phyloP scores from a whole-genome alignment of 2,113 vertebrate species.

The Nicator chloris region DNA sequence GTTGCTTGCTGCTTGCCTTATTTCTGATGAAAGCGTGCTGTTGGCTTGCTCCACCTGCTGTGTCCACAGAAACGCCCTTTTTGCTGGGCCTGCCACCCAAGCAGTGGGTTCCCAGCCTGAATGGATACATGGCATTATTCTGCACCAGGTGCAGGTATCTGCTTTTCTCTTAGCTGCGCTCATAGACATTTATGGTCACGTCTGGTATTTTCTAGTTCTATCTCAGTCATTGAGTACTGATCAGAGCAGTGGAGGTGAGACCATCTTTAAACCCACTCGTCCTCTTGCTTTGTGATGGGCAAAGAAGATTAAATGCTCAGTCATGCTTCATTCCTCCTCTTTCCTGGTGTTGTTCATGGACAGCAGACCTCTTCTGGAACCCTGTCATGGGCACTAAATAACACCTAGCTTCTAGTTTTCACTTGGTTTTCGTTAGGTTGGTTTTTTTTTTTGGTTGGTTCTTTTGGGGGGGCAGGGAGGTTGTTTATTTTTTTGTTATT shows the following conservation, averaged over 20 bases:
- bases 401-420: neutral
- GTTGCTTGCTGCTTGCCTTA: neutral
- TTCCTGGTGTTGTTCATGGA: neutral
- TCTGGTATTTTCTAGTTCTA: neutral
- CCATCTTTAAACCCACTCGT: neutral
- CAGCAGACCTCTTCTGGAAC: neutral
- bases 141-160: neutral
- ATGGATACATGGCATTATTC: neutral
- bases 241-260: neutral
- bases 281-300: neutral
- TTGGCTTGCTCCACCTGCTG: neutral
- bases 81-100: neutral
- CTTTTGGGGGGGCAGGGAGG: neutral
- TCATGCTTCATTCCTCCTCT: neutral
- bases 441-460: neutral
- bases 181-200: rapidly evolving
- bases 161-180: neutral
- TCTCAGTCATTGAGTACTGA: neutral
- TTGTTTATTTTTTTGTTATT: neutral
- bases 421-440: neutral
- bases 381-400: neutral
- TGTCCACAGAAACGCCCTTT: neutral
- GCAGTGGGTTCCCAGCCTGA: neutral
- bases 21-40: neutral
- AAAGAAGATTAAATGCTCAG: neutral